phyloP scores from a whole-genome alignment of 92 coral and sea anemone species.

The Phymanthus crucifer region DNA sequence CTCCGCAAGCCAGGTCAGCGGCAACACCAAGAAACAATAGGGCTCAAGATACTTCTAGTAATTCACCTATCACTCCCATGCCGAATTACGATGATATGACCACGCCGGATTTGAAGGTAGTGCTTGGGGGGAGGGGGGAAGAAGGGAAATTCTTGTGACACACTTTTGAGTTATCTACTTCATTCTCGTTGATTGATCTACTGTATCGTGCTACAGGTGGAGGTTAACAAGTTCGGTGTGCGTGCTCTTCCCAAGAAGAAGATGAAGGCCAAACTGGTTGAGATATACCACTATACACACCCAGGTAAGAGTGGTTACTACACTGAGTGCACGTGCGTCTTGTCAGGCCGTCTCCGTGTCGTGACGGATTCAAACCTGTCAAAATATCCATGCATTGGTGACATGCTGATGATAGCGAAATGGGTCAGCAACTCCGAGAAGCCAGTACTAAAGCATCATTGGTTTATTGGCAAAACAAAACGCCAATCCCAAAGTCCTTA shows the following conservation, averaged over 20 bases:
- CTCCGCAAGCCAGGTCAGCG: neutral
- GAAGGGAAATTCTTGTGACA: neutral
- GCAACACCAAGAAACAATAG: neutral
- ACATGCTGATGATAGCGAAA: no score
- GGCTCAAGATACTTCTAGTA: neutral
- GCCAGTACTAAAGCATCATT: no score
- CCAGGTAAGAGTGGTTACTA: constrained; percentile 44
- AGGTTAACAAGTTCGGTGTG: constrained; percentile 78
- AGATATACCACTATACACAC: constrained; percentile 81
- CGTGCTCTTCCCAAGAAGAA: constrained; percentile 90
- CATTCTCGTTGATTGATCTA: no score
- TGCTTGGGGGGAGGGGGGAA: no score
- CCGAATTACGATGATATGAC: constrained; percentile 80
- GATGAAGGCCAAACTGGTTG: constrained; percentile 83
- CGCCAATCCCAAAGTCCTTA: no score
- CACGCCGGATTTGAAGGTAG: constrained; percentile 88
- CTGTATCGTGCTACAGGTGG: constrained; percentile 39
- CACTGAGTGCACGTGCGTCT: no score
- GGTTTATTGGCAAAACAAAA: no score
- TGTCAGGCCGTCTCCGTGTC: no score
- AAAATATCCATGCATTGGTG: no score
- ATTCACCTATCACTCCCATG: constrained; percentile 84
- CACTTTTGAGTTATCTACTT: neutral
- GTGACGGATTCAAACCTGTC: no score
- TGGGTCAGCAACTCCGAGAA: no score